Conservation (phyloP, 2,797 vertebrate species). For the Siniperca scherzeri region DNA sequence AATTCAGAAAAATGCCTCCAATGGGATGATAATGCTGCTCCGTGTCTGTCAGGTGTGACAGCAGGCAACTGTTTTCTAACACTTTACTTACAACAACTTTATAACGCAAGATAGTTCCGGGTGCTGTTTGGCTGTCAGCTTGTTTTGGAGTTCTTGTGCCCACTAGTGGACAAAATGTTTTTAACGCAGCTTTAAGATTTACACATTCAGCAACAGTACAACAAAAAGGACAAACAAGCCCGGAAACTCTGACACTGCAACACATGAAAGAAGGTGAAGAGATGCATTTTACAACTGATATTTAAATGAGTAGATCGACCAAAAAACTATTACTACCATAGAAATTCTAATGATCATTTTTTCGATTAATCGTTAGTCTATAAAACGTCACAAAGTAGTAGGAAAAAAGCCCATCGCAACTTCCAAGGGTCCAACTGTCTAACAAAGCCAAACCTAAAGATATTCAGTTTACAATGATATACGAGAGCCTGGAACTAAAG, state of each 20-base stretch:
- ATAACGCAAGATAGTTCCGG: not conserved
- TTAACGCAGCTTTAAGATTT: slow-evolving; percentile 6
- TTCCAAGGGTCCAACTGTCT: not conserved
- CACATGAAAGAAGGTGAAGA: not conserved
- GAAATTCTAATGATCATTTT: not conserved
- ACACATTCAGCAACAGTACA: not conserved
- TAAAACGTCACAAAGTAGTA: not conserved
- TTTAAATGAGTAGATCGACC: not conserved
- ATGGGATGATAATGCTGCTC: not conserved
- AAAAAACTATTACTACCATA: not conserved
- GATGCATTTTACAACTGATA: not conserved
- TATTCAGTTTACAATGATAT: too few relatives aligned
- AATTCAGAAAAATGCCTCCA: not conserved
- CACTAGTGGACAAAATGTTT: not conserved
- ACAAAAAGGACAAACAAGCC: not conserved
- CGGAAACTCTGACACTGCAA: not conserved
- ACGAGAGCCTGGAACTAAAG: too few relatives aligned
- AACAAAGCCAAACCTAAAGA: too few relatives aligned
- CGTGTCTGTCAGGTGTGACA: not conserved
- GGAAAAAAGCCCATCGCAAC: not conserved
- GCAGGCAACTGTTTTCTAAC: not conserved
- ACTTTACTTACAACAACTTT: not conserved
- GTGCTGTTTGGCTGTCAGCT: not conserved
- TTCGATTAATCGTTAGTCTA: not conserved
- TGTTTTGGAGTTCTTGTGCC: not conserved